Conservation (phyloP, 2,113 vertebrate species). For the Choloepus hoffmanni region DNA sequence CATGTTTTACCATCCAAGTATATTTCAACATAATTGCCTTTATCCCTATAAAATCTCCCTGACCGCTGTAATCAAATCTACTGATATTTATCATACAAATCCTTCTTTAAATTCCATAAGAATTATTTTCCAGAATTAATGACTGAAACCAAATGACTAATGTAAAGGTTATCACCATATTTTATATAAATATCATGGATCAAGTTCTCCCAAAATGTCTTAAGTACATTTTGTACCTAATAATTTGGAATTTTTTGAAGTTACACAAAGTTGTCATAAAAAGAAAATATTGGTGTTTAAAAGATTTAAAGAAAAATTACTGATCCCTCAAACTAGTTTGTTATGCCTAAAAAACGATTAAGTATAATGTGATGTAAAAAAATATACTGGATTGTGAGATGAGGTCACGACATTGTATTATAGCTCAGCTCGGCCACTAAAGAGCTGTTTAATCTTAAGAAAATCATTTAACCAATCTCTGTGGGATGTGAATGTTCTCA, state of each 20-base stretch:
- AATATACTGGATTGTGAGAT: not conserved
- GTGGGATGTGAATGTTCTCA: not conserved
- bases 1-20: constrained; percentile 65
- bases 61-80: constrained; percentile 64
- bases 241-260: not conserved
- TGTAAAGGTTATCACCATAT: constrained; percentile 13
- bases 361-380: not conserved
- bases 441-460: not conserved
- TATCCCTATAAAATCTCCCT: constrained; percentile 55
- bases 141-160: constrained; percentile 49
- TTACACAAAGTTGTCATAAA: not conserved
- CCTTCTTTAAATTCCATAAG: constrained; percentile 52
- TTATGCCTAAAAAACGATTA: constrained; percentile 46
- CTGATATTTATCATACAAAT: constrained; percentile 63
- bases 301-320: constrained; percentile 11
- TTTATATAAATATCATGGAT: constrained; percentile 44
- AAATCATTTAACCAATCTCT: not conserved
- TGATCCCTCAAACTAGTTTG: constrained; percentile 9
- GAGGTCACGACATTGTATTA: not conserved
- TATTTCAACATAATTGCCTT: constrained; percentile 74
- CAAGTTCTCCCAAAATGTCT: not conserved
- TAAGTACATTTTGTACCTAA: not conserved
- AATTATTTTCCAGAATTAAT: constrained; percentile 69
- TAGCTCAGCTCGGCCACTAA: not conserved
- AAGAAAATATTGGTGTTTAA: not conserved